phyloP scores from a whole-genome alignment of 1,140 invertebrate species.

The Ganaspis sp. region DNA sequence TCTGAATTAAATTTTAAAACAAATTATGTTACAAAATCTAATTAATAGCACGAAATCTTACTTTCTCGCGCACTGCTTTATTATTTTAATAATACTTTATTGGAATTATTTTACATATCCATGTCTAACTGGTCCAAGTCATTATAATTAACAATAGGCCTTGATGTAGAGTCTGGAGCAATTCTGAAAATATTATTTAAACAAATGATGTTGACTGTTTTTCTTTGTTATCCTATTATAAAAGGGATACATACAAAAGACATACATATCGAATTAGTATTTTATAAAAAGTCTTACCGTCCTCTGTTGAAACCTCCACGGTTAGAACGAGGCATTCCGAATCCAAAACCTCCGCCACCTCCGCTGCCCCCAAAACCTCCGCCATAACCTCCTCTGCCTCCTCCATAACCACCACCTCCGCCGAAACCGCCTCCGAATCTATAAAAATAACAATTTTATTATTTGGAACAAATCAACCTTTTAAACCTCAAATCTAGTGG shows the following conservation, averaged over 20 bases:
- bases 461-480: background rate
- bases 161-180: constrained; percentile 78
- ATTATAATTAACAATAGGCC: constrained; percentile 87
- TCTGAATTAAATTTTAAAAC: constrained; percentile 60
- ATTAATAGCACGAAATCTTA: constrained; percentile 30
- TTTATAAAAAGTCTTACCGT: constrained; percentile 64
- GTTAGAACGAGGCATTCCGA: constrained; percentile 68
- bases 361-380: constrained; percentile 70
- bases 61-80: constrained; percentile 19
- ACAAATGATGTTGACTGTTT: constrained; percentile 48
- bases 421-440: constrained; percentile 65
- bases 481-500: background rate
- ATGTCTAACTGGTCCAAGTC: constrained; percentile 89
- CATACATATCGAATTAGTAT: background rate
- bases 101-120: constrained; percentile 76
- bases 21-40: constrained; percentile 52
- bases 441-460: background rate
- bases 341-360: constrained; percentile 72
- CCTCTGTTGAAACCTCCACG: constrained; percentile 76
- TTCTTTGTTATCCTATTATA: background rate
- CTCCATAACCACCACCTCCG: constrained; percentile 54
- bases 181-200: constrained; percentile 77
- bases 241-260: background rate
- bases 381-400: constrained; percentile 66
- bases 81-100: constrained; percentile 14